Conservation (phyloP, 2,113 vertebrate species). For the Odontophorus gujanensis region DNA sequence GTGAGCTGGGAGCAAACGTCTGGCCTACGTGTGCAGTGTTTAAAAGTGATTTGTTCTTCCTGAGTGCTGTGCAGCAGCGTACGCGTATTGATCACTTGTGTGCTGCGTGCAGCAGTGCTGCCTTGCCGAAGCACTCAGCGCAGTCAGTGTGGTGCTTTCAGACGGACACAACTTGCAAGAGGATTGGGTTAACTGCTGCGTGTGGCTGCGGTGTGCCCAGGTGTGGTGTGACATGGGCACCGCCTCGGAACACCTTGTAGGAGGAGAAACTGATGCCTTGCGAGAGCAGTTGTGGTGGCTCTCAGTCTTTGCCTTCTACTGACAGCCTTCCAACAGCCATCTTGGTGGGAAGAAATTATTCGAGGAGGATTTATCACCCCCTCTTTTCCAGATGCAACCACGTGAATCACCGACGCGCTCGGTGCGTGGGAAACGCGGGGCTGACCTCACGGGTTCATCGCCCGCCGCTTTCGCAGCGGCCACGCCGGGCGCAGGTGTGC, state of each 20-base stretch:
- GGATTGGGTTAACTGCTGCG: too few relatives aligned
- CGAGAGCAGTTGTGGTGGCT: neutral
- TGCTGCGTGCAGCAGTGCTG: neutral
- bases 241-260: neutral
- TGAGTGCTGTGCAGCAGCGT: neutral
- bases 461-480: too few relatives aligned
- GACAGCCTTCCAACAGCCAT: neutral
- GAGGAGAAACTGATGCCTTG: neutral
- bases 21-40: neutral
- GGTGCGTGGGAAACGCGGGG: too few relatives aligned
- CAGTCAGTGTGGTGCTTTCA: neutral
- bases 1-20: neutral
- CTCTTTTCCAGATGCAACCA: fast-evolving
- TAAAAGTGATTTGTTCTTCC: neutral
- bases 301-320: neutral
- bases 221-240: too few relatives aligned
- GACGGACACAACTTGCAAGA: too few relatives aligned
- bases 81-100: neutral
- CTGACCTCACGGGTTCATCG: neutral
- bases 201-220: neutral
- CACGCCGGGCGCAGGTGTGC: neutral
- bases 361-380: neutral
- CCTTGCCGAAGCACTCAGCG: too few relatives aligned
- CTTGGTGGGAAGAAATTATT: neutral
- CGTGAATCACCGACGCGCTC: neutral